Conservation (phyloP, 64 coral and sea anemone species). For the Montipora efflorescens region DNA sequence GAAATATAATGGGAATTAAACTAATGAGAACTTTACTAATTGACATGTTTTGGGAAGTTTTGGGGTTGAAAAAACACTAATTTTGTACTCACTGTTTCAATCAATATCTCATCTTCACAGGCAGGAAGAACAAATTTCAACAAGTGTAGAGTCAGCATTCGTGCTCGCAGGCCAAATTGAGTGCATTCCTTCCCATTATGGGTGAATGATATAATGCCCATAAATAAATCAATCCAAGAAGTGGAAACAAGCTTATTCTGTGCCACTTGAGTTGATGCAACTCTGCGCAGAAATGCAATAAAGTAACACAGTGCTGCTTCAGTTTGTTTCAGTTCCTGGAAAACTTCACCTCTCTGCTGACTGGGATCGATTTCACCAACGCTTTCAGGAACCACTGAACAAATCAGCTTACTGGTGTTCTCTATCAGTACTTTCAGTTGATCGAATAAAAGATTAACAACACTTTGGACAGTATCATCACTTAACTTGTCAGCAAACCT, state of each 20-base stretch:
- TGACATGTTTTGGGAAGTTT: too few relatives aligned
- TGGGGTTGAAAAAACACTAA: too few relatives aligned
- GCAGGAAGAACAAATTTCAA: constrained; percentile 75
- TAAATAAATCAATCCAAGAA: constrained; percentile 72
- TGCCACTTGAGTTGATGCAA: constrained; percentile 35
- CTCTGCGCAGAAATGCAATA: constrained; percentile 75
- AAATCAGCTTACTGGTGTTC: constrained; percentile 14
- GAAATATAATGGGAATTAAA: too few relatives aligned
- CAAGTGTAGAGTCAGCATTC: constrained; percentile 83
- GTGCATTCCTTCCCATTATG: constrained; percentile 43
- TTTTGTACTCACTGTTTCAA: constrained; percentile 58
- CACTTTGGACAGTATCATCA: constrained; percentile 68
- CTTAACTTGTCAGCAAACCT: constrained; percentile 76
- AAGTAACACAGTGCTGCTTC: constrained; percentile 92
- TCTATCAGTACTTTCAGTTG: constrained; percentile 67
- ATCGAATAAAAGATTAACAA: constrained; percentile 70
- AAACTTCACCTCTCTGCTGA: constrained; percentile 11
- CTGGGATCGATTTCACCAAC: background rate
- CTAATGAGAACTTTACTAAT: too few relatives aligned
- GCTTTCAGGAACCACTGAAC: background rate
- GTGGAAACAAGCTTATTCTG: constrained; percentile 71
- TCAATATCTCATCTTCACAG: constrained; percentile 56
- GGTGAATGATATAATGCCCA: constrained; percentile 64
- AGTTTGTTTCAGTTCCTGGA: constrained; percentile 58
- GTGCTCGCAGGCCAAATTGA: constrained; percentile 59